Conservation (phyloP, 2,888 invertebrate genomes). For the Acholoe squamosa region DNA sequence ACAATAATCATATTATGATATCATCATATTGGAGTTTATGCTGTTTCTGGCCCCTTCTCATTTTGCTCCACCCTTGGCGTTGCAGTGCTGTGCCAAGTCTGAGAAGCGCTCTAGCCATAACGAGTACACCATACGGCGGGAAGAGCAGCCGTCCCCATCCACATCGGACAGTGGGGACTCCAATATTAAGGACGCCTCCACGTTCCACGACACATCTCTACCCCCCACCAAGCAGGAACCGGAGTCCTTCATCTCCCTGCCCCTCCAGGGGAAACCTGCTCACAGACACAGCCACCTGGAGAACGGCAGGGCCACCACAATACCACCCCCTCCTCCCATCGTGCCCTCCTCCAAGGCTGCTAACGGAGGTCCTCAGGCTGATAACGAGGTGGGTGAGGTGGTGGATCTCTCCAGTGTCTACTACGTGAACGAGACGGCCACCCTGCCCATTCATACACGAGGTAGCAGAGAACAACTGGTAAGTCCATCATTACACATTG, state of each 20-base stretch:
- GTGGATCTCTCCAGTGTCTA: constrained; percentile 7
- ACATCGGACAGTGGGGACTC: constrained; percentile 49
- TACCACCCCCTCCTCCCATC: background rate
- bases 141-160: constrained; percentile 28
- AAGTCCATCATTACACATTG: background rate
- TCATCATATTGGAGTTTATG: no score
- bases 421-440: constrained; percentile 50
- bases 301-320: background rate
- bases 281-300: constrained; percentile 17
- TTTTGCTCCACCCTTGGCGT: no score
- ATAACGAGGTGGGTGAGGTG: constrained; percentile 34
- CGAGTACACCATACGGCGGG: background rate
- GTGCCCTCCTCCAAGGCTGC: background rate
- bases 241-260: constrained; percentile 47
- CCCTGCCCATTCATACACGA: background rate
- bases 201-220: constrained; percentile 20
- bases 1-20: no score
- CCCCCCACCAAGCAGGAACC: constrained; percentile 27
- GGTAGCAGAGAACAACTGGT: constrained; percentile 20
- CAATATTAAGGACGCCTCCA: constrained; percentile 6
- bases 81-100: constrained; percentile 35
- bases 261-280: constrained; percentile 44
- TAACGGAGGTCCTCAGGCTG: background rate
- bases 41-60: background rate
- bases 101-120: background rate